Base-by-base conservation (phyloP, 1,140 invertebrate genomes). In the Mercenaria mercenaria region DNA sequence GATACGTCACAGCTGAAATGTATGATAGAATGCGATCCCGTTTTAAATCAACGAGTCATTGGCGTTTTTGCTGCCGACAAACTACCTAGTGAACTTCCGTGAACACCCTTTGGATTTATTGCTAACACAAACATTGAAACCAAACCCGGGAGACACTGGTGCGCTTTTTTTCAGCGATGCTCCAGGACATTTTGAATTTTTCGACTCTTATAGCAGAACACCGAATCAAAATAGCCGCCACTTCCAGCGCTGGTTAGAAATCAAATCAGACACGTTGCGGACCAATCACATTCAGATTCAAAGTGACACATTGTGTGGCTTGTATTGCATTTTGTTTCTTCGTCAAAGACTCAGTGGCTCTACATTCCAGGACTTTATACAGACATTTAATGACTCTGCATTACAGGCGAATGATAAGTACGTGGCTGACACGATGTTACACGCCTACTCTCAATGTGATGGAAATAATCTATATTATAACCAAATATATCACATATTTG, bases 291-390 rank as follows among this genome's bases (percentile, higher is more conserved):
- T 43, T 18, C 79, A 50, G 15, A 34, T 67, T 26, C 81, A 83
- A 20, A 69, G 81, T 69, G 81, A 83, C 41, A 83, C 29, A 34
- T 56, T 83, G 37, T 43, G 81, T 32, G 61, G 81, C 67, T 37
- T 83, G 1, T 83, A 83, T 69, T 83, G 61, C 41, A 34, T 83
- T 67, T 43, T 59, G 37, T 82, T 82, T 83, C 43, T 64, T n/a
- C 56, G 29, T 32, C 64, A 83, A 29, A 83, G 81, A 81, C 79
- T 81, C 18, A 13, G 18, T 41, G 79, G 79, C 10, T 59, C 23
- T 47, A 67, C 29, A 2, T 59, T 26, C 26, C 47, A 64, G n/a
- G 47, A 83, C 3, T 59, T 83, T 83, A 23, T 64, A 29, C 2
- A 47, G 6, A n/a, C 20, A 29, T 83, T 83, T 83, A 32, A 59